Evolutionary conservation across 2,797 vertebrate genomes (phyloP).

Genomic region (Enteromius viviparus): DNA sequence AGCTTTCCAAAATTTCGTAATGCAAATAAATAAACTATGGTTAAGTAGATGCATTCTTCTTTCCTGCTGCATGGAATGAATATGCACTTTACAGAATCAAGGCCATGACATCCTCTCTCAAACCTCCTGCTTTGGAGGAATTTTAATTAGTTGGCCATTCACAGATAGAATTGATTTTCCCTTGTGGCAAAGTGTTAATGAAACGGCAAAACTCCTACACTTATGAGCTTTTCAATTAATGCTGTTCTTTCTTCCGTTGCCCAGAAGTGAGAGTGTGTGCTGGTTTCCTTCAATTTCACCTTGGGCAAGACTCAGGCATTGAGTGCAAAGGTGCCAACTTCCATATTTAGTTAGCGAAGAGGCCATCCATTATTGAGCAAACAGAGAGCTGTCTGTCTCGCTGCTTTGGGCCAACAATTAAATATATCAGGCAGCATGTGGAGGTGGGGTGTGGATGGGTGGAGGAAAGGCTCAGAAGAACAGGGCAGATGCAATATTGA

Average conservation of each 20-base stretch:
- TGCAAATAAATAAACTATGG: not conserved
- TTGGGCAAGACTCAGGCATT: conserved; percentile 63
- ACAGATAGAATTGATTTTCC: conserved; percentile 6
- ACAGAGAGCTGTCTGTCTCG: conserved; percentile 79
- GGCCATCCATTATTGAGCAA: conserved; percentile 81
- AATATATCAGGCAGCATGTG: conserved; percentile 71
- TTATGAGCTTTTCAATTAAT: conserved; percentile 57
- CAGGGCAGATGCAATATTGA: conserved; percentile 79
- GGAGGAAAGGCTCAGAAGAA: conserved; percentile 66
- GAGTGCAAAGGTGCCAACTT: conserved; percentile 69
- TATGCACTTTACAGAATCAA: not conserved
- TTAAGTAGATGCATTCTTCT: not conserved
- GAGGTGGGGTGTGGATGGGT: conserved; percentile 59
- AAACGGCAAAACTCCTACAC: conserved; percentile 37
- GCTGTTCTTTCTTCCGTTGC: conserved; percentile 29
- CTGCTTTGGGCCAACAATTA: conserved; percentile 83
- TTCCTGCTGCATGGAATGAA: not conserved
- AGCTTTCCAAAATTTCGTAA: not conserved
- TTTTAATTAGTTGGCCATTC: conserved; percentile 21
- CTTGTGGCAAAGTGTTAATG: conserved; percentile 64
- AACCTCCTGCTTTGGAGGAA: conserved; percentile 8
- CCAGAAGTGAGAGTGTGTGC: conserved; percentile 41
- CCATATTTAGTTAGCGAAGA: conserved; percentile 75
- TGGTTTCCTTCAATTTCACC: conserved; percentile 53
- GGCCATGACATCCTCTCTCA: not conserved